Percentiles rank a stretch among this genome's conserved stretches.
Conservation (phyloP, 35 echinoderm and acorn worm species). For the Amphiura filiformis region DNA sequence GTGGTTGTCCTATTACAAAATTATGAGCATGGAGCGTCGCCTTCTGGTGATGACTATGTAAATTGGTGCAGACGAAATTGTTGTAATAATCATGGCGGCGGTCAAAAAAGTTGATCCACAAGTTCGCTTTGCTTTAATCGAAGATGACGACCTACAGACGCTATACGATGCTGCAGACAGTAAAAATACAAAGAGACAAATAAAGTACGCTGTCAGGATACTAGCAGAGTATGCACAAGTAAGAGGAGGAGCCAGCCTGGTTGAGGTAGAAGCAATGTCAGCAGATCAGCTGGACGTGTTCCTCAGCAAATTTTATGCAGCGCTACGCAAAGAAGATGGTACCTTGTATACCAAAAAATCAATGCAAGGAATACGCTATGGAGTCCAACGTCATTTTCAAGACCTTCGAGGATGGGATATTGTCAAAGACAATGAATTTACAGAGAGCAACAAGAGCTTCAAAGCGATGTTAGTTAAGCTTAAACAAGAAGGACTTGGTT, state of each 20-base stretch:
- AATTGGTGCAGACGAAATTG: neutral
- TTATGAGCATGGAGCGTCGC: no score
- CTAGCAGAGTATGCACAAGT: slow-evolving; percentile 7
- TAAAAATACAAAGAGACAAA: slow-evolving; percentile 35
- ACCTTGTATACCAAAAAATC: no score
- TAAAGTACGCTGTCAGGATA: slow-evolving; percentile 10
- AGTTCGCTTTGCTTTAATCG: neutral
- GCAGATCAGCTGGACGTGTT: neutral
- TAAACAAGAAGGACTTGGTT: slow-evolving; percentile 9
- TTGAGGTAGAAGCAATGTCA: no score
- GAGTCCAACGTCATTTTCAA: slow-evolving; percentile 20
- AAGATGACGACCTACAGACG: neutral
- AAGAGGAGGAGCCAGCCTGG: neutral
- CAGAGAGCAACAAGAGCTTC: slow-evolving; percentile 19
- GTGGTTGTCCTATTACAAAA: no score
- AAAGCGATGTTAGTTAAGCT: slow-evolving; percentile 14
- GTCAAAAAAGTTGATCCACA: neutral
- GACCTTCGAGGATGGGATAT: slow-evolving; percentile 1
- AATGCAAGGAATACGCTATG: slow-evolving; percentile 7
- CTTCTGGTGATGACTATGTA: no score
- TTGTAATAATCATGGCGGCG: slow-evolving; percentile 4
- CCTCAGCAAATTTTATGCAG: slow-evolving; percentile 4
- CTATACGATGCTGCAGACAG: slow-evolving; percentile 12
- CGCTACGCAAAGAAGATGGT: slow-evolving; percentile 12
- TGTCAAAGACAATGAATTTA: slow-evolving; percentile 36